Evolutionary conservation across 2,797 vertebrate species (phyloP).

Genomic region (Glossophaga mutica): DNA sequence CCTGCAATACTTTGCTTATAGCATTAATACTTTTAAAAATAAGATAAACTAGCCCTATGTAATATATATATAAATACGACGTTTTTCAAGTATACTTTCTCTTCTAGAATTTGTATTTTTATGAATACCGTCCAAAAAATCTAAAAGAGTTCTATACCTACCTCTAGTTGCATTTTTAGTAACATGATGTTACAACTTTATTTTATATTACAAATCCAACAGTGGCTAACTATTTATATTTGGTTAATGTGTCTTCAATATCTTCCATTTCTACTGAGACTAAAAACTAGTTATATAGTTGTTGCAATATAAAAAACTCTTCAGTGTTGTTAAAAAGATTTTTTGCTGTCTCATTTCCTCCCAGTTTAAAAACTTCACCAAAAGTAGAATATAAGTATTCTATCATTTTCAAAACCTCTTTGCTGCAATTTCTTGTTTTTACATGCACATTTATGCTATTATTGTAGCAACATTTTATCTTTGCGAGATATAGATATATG

Average conservation of each 20-base stretch:
- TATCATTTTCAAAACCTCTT: background rate
- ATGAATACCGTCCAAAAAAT: background rate
- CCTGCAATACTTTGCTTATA: background rate
- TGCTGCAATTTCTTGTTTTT: background rate
- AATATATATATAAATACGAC: background rate
- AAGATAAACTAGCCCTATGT: background rate
- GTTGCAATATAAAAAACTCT: background rate
- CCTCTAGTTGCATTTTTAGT: background rate
- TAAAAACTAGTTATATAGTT: background rate
- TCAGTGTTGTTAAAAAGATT: background rate
- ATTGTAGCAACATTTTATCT: background rate
- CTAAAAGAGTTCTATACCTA: background rate
- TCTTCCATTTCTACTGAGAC: background rate
- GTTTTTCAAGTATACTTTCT: background rate
- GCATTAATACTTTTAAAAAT: background rate
- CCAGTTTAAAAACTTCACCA: background rate
- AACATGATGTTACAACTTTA: background rate
- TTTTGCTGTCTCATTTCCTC: conserved; percentile 50
- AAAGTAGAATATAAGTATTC: background rate
- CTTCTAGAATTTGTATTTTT: background rate
- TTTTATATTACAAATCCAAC: background rate
- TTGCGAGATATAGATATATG: background rate
- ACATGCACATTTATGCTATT: background rate
- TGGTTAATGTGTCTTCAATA: background rate
- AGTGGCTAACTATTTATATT: background rate